Conservation (phyloP, 2,797 vertebrate species). For the Melanotaenia pygmaea region DNA sequence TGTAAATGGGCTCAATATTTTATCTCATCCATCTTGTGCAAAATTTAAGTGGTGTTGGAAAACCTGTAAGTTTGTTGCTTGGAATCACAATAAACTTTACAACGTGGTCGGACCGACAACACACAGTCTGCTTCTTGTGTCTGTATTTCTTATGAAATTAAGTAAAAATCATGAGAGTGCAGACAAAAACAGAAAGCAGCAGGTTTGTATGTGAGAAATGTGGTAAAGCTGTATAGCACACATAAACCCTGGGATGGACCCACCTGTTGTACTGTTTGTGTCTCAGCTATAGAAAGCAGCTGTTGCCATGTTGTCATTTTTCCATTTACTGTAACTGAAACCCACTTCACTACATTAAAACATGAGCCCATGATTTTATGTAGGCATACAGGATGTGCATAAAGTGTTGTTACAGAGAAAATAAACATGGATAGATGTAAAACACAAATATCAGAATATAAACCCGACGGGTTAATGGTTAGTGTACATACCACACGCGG, state of each 20-base stretch:
- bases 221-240: neutral
- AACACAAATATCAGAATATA: neutral
- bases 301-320: slow-evolving; percentile 46
- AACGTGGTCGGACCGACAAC: neutral
- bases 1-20: neutral
- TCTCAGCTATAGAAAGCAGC: slow-evolving; percentile 47
- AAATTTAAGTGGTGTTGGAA: no score
- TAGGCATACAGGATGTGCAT: neutral
- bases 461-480: neutral
- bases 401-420: neutral
- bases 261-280: slow-evolving; percentile 53
- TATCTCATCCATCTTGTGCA: neutral
- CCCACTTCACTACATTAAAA: neutral
- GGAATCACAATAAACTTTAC: neutral
- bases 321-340: slow-evolving; percentile 11
- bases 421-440: neutral
- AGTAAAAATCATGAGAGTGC: neutral
- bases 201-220: neutral
- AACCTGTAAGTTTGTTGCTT: neutral
- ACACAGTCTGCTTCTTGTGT: neutral
- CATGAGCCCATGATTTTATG: neutral
- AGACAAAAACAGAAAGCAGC: neutral
- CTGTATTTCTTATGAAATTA: no score
- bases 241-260: slow-evolving; percentile 4
- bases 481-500: neutral